phyloP scores from a whole-genome alignment of 2,797 vertebrate species.

The Atherinosoma microstoma region DNA sequence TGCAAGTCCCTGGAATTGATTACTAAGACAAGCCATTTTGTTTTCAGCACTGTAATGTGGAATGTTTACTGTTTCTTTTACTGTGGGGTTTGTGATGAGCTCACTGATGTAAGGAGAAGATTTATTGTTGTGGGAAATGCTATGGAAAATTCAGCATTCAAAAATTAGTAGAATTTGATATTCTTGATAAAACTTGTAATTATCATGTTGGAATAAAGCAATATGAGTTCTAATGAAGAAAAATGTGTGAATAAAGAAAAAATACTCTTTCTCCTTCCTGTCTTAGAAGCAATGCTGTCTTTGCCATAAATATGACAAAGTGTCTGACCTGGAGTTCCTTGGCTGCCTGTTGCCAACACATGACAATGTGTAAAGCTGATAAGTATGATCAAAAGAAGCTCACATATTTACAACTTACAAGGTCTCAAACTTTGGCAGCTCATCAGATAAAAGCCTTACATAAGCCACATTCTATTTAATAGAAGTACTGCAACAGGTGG shows the following conservation, averaged over 20 bases:
- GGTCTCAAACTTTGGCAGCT: slow-evolving; percentile 33
- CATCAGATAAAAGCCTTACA: slow-evolving; percentile 46
- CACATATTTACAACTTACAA: slow-evolving; percentile 40
- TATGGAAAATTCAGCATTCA: slow-evolving; percentile 36
- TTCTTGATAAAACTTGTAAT: slow-evolving; percentile 31
- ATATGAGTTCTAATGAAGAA: background rate
- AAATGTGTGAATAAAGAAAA: background rate
- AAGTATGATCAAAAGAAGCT: slow-evolving; percentile 23
- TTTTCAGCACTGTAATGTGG: slow-evolving; percentile 56
- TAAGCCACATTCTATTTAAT: slow-evolving; percentile 39
- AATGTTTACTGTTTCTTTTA: slow-evolving; percentile 36
- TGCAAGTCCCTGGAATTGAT: slow-evolving; percentile 68
- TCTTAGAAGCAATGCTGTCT: background rate
- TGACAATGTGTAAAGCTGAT: slow-evolving; percentile 27
- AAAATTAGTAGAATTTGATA: slow-evolving; percentile 3
- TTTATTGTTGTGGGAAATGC: slow-evolving; percentile 47
- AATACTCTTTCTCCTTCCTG: no score
- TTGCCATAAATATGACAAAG: background rate
- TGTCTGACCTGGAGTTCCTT: slow-evolving; percentile 1
- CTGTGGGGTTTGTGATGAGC: slow-evolving; percentile 38
- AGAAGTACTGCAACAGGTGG: slow-evolving; percentile 64
- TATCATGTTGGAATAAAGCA: slow-evolving; percentile 8
- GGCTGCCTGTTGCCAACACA: slow-evolving; percentile 4
- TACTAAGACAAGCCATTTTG: slow-evolving; percentile 61
- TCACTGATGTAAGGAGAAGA: slow-evolving; percentile 17